Base-by-base conservation (phyloP, 2,797 vertebrate species). In the Natrix natrix region DNA sequence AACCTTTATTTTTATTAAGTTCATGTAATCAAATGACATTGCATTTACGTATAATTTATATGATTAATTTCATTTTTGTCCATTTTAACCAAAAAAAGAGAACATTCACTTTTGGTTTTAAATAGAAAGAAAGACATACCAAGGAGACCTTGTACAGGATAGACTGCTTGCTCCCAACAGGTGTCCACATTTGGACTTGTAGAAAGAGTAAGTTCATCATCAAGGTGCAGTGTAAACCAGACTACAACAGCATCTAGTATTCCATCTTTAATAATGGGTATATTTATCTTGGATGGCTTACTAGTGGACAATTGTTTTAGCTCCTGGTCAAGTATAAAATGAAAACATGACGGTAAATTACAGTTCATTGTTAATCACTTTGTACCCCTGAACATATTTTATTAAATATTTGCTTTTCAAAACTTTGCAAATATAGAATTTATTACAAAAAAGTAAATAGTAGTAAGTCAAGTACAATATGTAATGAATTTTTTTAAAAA, bases 131-230 rank as follows among this genome's bases (percentile, higher is more conserved):
- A 91, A 91, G 57, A 95, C 97, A 8, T 97, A 99, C 99, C 98
- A 26, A 96, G 95, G 63, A 98, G 96, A 87, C 96, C 98, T 95
- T 99, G 98, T 54, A 99, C 97, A 0, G 99, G 99, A 96, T 99
- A 99, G 95, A 99, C 98, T 93, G 99, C 99, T 96, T 99, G 99
- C 90, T 99, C 99, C 99, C 99, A 99, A 96, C 99, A 99, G 0
- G 99, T 99, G 94, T 99, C 98, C 95, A 99, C 99, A 93, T 98
- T 97, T 1, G 99, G 99, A 94, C 98, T 98, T 3, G 99, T 99
- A 55, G 99, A 99, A 0, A 99, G 96, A 95, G 97, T 97, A 94
- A 98, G 98, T 88, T 99, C 98, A 43, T 99, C 98, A 91, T 99
- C 99, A 91, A 99, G 98, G 90, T 99, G 99, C 43, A 99, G 98